A percentile compares a stretch with the other conserved stretches of the same genome.
Evolutionary conservation across 2,113 vertebrate genomes (phyloP).

Genomic region (Camarhynchus parvulus): DNA sequence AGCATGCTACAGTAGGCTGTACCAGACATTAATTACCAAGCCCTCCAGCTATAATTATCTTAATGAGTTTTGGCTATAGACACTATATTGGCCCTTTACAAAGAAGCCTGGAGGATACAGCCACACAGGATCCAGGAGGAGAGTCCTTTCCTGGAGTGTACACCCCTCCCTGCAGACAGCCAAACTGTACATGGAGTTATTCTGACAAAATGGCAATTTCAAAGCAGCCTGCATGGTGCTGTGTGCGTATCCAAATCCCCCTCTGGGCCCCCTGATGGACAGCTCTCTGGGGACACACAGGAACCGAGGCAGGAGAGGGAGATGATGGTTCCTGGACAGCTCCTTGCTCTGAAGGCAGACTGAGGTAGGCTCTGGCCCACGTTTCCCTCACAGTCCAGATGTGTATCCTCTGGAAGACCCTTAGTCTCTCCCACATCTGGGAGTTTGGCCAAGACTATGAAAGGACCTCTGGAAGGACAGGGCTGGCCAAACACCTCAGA

Average conservation of each 20-base stretch:
- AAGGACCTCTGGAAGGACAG: not conserved
- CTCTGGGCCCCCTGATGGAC: not conserved
- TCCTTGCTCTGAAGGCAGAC: not conserved
- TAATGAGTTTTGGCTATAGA: not conserved
- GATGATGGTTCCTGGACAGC: not conserved
- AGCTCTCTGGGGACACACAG: not conserved
- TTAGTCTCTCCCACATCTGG: not conserved
- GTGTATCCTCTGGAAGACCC: not conserved
- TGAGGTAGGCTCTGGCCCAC: not conserved
- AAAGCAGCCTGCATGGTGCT: not conserved
- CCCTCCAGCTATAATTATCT: not conserved
- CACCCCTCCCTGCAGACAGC: not conserved
- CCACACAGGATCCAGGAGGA: not conserved
- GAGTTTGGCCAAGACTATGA: not conserved
- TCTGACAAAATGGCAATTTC: not conserved
- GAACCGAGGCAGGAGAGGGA: not conserved
- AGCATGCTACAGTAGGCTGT: not conserved
- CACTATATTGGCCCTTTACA: not conserved
- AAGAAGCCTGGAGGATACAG: not conserved
- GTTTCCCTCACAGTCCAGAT: not conserved
- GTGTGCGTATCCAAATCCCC: rapidly evolving
- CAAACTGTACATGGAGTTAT: not conserved
- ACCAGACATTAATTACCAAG: not conserved
- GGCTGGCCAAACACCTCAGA: not conserved
- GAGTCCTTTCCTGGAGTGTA: not conserved